Evolutionary conservation across 2,797 vertebrate genomes (phyloP).

Genomic region (Semotilus atromaculatus): DNA sequence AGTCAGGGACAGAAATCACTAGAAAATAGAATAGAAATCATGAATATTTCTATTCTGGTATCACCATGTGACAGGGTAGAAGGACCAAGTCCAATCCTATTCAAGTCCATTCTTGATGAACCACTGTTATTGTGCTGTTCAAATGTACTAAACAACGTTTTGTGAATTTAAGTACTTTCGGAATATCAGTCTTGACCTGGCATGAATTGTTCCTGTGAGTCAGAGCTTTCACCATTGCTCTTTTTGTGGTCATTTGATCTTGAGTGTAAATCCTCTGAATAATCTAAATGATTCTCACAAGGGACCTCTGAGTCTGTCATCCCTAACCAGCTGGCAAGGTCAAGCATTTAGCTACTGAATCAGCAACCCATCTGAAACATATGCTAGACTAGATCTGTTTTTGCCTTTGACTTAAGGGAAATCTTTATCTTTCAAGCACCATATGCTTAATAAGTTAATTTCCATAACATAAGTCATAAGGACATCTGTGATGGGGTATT

Average conservation of each 20-base stretch:
- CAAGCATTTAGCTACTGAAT: slow-evolving; percentile 60
- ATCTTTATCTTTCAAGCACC: slow-evolving; percentile 18
- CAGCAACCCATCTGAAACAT: slow-evolving; percentile 59
- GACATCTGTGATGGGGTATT: slow-evolving; percentile 34
- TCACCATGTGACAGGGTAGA: neutral
- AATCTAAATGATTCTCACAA: slow-evolving; percentile 50
- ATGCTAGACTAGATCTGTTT: slow-evolving; percentile 17
- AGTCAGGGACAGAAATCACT: neutral
- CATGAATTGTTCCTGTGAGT: neutral
- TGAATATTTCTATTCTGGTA: neutral
- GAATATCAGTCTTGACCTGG: slow-evolving; percentile 14
- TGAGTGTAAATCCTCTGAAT: slow-evolving; percentile 47
- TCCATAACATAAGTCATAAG: slow-evolving; percentile 24
- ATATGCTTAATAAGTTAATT: slow-evolving; percentile 32
- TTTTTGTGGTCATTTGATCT: slow-evolving; percentile 34
- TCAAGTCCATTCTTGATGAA: neutral
- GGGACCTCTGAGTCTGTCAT: slow-evolving; percentile 59
- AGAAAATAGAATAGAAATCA: neutral
- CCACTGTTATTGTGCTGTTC: neutral
- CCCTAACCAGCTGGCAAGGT: slow-evolving; percentile 71
- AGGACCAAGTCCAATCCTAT: neutral
- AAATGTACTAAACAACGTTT: neutral
- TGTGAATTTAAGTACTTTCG: neutral
- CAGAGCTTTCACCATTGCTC: neutral
- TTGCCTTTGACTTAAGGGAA: slow-evolving; percentile 29